These are phyloP conservation scores for Buteo buteo DNA, from an alignment of 2,113 vertebrate species.

Conservation along the genomic window DNA sequence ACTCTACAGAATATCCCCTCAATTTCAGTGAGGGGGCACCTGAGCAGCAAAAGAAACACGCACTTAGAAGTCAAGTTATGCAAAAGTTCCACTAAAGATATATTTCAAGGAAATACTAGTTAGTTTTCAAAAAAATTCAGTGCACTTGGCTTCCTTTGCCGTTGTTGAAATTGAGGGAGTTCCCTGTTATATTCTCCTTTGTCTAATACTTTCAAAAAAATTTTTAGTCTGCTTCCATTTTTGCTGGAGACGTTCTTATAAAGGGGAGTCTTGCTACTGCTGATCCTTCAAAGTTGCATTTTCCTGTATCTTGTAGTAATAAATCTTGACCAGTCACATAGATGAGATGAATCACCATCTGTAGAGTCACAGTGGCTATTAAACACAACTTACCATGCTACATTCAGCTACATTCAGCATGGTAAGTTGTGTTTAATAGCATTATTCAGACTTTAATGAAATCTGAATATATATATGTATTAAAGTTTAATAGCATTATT, in stretches of 20 bases:
- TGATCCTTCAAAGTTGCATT: neutral
- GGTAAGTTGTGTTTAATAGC: neutral
- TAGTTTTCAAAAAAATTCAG: neutral
- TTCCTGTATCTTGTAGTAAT: neutral
- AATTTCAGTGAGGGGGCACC: neutral
- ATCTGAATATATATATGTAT: neutral
- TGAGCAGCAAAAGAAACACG: neutral
- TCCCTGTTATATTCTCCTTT: neutral
- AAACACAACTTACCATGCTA: neutral
- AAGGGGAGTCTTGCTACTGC: neutral
- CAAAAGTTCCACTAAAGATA: neutral
- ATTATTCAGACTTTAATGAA: neutral
- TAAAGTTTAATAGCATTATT: neutral
- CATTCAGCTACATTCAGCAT: neutral
- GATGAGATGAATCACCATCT: neutral
- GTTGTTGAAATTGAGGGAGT: neutral
- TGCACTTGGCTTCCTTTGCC: neutral
- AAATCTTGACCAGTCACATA: neutral
- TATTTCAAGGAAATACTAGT: neutral
- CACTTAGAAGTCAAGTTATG: neutral
- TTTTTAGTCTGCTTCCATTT: neutral
- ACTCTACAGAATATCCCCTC: neutral
- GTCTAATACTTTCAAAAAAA: neutral
- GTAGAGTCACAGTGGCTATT: neutral
- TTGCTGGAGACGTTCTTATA: neutral